These are phyloP conservation scores for Onychostruthus taczanowskii DNA, from an alignment of 2,113 vertebrate species.

Conservation along the genomic window DNA sequence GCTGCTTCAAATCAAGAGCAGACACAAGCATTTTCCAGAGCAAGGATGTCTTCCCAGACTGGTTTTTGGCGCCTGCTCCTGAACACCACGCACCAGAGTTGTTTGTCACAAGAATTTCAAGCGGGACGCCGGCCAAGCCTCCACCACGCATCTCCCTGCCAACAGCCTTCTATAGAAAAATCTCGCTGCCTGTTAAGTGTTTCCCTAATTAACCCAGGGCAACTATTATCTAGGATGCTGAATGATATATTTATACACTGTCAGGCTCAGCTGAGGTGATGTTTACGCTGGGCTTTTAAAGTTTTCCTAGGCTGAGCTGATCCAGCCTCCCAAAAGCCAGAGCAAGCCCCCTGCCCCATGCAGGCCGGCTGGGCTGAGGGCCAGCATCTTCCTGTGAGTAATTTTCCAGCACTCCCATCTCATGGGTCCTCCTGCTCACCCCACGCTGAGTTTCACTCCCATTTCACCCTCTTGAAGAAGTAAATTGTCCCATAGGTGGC, in stretches of 20 bases:
- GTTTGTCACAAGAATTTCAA: slow-evolving; percentile 23
- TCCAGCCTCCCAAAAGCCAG: background rate
- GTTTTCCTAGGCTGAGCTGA: background rate
- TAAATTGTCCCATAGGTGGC: background rate
- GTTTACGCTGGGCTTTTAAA: background rate
- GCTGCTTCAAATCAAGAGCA: background rate
- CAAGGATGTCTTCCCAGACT: background rate
- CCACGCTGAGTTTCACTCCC: accelerated
- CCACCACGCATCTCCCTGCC: slow-evolving; percentile 1
- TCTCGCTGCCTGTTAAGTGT: slow-evolving; percentile 31
- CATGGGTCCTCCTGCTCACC: background rate
- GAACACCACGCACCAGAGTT: background rate
- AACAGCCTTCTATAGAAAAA: slow-evolving; percentile 62
- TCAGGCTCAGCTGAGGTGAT: background rate
- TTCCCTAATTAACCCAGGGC: slow-evolving; percentile 53
- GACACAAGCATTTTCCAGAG: background rate
- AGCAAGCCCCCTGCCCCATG: background rate
- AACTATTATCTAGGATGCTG: slow-evolving; percentile 26
- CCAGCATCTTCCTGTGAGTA: background rate
- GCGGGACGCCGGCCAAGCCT: background rate
- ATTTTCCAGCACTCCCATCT: background rate
- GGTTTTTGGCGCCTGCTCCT: background rate
- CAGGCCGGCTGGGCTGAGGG: accelerated
- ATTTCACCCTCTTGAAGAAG: background rate
- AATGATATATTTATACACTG: background rate